These are phyloP conservation scores for Metaphire vulgaris DNA, from an alignment of 1,140 invertebrate species.

Conservation along the genomic window DNA sequence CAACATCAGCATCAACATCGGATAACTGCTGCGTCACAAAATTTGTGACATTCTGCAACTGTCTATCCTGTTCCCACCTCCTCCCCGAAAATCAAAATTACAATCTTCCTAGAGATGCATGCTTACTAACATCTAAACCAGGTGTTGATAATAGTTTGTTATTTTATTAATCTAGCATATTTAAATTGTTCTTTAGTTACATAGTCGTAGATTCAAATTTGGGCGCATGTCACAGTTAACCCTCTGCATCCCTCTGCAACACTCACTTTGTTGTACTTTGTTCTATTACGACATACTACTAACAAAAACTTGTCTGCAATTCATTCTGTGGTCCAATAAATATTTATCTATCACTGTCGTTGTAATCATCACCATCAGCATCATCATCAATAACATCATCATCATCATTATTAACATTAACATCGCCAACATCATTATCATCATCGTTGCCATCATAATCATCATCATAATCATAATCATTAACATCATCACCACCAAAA, in stretches of 20 bases:
- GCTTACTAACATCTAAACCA: no score
- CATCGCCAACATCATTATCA: slow-evolving; percentile 1
- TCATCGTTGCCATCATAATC: background rate
- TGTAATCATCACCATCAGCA: background rate
- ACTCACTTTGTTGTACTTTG: background rate
- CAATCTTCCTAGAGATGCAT: no score
- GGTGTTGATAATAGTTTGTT: no score
- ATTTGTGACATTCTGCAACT: no score
- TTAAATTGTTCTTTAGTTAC: no score
- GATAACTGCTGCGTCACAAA: no score
- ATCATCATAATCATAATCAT: background rate
- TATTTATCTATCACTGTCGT: background rate
- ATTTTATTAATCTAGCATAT: no score
- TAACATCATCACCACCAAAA: background rate
- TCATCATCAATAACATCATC: background rate
- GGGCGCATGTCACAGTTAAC: background rate
- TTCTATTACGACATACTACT: background rate
- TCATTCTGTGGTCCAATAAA: background rate
- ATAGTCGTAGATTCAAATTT: background rate
- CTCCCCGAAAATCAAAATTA: no score
- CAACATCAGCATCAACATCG: no score
- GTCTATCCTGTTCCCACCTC: no score
- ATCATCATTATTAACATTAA: background rate
- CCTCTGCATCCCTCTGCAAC: background rate
- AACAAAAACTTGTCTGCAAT: background rate